These are phyloP conservation scores for Andrena fulva DNA, from an alignment of 2,888 invertebrate genomes.

Conservation along the genomic window DNA sequence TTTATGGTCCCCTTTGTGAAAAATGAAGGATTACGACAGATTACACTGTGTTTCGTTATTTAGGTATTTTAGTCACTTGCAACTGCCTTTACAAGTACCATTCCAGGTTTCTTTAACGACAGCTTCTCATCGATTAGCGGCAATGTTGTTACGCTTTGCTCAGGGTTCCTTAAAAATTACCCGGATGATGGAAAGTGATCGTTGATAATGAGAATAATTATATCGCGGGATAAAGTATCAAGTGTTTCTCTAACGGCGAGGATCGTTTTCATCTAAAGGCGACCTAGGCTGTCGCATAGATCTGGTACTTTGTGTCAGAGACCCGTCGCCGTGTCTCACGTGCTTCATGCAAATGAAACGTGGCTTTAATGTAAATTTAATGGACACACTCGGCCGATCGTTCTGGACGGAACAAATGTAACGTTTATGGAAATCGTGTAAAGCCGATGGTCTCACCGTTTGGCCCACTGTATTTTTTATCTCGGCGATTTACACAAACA, in stretches of 20 bases:
- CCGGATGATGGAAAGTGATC: background rate
- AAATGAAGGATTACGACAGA: too few relatives aligned
- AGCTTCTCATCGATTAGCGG: too few relatives aligned
- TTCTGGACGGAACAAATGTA: conserved; percentile 11
- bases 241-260: background rate
- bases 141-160: too few relatives aligned
- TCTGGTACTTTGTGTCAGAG: background rate
- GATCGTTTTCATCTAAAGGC: background rate
- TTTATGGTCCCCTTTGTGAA: too few relatives aligned
- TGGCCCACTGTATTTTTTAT: conserved; percentile 5
- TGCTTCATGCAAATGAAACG: conserved; percentile 20
- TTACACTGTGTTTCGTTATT: too few relatives aligned
- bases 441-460: conserved; percentile 1
- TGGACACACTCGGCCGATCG: background rate
- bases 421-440: conserved; percentile 14
- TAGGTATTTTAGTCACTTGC: too few relatives aligned
- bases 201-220: background rate
- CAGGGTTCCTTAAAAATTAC: too few relatives aligned
- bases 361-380: conserved; percentile 27
- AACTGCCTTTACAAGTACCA: too few relatives aligned
- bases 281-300: background rate
- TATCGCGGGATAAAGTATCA: background rate
- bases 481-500: conserved; percentile 13
- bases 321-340: background rate
- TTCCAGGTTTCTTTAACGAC: too few relatives aligned